Evolutionary conservation across 2,113 vertebrate genomes (phyloP), one percentile per base, ranked within the genome.

Genomic region (Anguilla japonica): DNA sequence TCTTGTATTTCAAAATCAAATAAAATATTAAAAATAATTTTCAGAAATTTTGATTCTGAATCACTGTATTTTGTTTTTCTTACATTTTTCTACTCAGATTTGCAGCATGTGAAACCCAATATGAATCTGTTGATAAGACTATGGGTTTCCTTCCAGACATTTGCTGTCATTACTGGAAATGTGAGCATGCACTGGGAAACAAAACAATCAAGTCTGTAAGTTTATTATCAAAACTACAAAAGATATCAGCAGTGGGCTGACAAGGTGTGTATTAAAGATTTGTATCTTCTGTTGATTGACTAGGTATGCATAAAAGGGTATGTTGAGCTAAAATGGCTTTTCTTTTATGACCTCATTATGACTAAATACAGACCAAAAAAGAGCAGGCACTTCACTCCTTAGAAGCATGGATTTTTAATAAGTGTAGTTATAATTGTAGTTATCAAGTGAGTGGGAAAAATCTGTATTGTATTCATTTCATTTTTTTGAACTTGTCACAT

Each of bases 231-330:
- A 56, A 82, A 57, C 34, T 11, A n/a, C 79, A 82, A 79, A 82
- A 43, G 8, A 71, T 11, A n/a, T 86, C 82, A 26, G 80, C 78
- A 20, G 56, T 43, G 60, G 41, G 40, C 57, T 41, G 26, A 41
- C 26, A 83, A 13, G 67, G 80, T 56, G 53, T 41, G 53, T 82
- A 85, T 85, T 88, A 57, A 79, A 87, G 43, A 87, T 86, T 80
- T 82, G 14, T 88, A 87, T 85, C 63, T 85, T 83, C 29, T 81
- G 82, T 67, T 90, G 84, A 88, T 53, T 11, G 79, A 84, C 57
- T 84, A 56, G 53, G 75, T 18, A 29, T 67, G 53, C n/a, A 81
- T 46, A 41, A 81, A 41, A 86, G 15, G 1, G n/a, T 84, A 13
- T 60, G 40, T 18, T 81, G 40, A 78, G n/a, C 40, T 84, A 40